Conservation (phyloP, 2,113 vertebrate species). For the Cervus canadensis region DNA sequence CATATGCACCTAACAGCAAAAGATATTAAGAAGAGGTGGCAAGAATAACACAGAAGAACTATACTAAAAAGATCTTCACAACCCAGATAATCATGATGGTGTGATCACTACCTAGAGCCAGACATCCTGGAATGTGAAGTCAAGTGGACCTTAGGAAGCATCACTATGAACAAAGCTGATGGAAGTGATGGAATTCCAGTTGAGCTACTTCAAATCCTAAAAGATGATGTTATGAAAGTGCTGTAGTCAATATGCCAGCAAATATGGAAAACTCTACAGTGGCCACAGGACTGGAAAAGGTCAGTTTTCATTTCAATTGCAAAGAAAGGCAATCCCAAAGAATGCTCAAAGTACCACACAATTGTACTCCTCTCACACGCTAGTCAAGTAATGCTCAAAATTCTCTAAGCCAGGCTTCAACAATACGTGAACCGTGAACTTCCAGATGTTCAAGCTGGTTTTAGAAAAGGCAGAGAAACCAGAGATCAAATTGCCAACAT, state of each 20-base stretch:
- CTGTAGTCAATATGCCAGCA: background rate
- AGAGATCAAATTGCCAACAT: background rate
- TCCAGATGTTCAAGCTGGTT: background rate
- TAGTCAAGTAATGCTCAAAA: background rate
- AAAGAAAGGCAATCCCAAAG: background rate
- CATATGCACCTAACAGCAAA: background rate
- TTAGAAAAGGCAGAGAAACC: background rate
- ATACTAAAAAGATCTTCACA: background rate
- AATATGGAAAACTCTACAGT: background rate
- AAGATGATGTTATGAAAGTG: background rate
- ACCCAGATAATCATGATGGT: background rate
- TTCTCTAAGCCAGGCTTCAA: background rate
- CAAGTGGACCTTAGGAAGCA: background rate
- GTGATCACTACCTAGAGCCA: background rate
- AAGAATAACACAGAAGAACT: background rate
- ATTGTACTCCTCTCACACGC: background rate
- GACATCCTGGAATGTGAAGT: background rate
- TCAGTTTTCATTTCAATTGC: background rate
- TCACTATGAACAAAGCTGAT: background rate
- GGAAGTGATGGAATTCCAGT: background rate
- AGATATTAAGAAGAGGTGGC: background rate
- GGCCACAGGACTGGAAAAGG: background rate
- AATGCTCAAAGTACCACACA: background rate
- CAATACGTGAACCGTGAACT: accelerated
- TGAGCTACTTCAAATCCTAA: background rate